Percentiles rank a stretch among this genome's conserved stretches.
phyloP scores from a whole-genome alignment of 1,140 invertebrate species.

The Doryteuthis pealeii region DNA sequence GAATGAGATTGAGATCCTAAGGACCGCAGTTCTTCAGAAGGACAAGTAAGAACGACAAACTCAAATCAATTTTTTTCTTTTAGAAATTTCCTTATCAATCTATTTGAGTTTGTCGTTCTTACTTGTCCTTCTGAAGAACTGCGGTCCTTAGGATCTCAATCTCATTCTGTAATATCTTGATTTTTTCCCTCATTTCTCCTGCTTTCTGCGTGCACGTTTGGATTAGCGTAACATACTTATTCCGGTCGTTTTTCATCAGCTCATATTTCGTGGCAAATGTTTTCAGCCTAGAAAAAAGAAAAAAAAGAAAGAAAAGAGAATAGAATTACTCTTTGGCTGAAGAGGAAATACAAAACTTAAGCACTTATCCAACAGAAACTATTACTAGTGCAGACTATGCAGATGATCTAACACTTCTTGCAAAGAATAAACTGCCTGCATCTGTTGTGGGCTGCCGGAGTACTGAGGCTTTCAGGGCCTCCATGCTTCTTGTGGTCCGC shows the following conservation, averaged over 20 bases:
- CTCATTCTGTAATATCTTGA: conserved; percentile 61
- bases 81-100: no score
- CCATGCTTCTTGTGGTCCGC: no score
- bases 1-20: conserved; percentile 60
- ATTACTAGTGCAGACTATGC: no score
- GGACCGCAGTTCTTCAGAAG: conserved; percentile 57
- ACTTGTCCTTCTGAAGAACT: conserved; percentile 59
- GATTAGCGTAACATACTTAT: conserved; percentile 61
- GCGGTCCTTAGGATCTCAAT: conserved; percentile 59
- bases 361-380: no score
- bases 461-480: no score
- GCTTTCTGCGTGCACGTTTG: conserved; percentile 60
- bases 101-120: no score
- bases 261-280: conserved; percentile 60
- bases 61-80: no score
- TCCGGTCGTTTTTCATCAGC: conserved; percentile 60
- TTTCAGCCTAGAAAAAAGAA: conserved; percentile 53
- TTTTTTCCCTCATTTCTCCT: conserved; percentile 61
- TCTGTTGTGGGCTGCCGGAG: no score
- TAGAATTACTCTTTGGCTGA: no score
- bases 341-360: no score
- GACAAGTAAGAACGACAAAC: conserved; percentile 49
- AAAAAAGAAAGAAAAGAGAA: neutral
- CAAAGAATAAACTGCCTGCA: no score
- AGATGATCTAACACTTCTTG: no score